A percentile compares a stretch with the other conserved stretches of the same genome.
Conservation (phyloP, 2,888 invertebrate species). For the Metallyticus violacea region DNA sequence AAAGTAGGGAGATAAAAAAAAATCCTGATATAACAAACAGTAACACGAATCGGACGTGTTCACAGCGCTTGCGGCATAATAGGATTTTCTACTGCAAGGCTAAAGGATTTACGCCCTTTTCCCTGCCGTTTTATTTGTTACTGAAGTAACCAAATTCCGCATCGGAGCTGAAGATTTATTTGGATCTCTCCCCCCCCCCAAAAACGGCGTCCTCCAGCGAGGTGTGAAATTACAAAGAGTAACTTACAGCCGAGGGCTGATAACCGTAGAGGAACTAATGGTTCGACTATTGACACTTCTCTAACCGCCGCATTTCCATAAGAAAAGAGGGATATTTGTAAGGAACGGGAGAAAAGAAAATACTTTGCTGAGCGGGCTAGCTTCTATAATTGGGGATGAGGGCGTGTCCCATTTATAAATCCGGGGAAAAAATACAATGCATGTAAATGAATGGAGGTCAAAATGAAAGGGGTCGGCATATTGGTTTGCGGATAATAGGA, state of each 20-base stretch:
- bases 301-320: background rate
- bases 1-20: background rate
- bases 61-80: background rate
- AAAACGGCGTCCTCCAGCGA: background rate
- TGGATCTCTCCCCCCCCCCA: background rate
- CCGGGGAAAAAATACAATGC: background rate
- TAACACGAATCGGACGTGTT: background rate
- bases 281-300: conserved; percentile 2
- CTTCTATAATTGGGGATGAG: background rate
- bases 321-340: background rate
- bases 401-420: background rate
- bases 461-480: background rate
- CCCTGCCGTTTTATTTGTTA: background rate
- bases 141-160: background rate
- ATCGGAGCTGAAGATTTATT: background rate
- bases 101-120: background rate
- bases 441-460: background rate
- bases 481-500: background rate
- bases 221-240: conserved; percentile 5
- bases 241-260: background rate
- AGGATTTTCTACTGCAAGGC: background rate
- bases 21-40: no score
- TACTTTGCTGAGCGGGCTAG: background rate
- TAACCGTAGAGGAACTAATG: background rate
- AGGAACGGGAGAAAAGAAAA: background rate